phyloP scores from a whole-genome alignment of 2,113 vertebrate species.

The Oostethus manadensis region DNA sequence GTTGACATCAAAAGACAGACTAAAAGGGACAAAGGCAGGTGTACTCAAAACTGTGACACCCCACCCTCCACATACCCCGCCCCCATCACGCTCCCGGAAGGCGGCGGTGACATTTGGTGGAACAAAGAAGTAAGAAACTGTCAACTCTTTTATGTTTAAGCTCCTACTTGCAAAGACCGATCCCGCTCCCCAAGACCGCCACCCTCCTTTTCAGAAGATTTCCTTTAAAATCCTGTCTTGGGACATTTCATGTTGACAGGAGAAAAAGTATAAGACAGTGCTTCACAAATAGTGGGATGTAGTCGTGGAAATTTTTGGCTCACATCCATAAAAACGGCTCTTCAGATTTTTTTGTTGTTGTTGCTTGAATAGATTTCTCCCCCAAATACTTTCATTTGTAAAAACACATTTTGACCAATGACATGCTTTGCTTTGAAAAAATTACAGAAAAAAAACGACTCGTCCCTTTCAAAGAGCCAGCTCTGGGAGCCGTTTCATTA shows the following conservation, averaged over 20 bases:
- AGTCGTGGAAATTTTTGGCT: no score
- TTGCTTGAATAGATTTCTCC: no score
- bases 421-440: no score
- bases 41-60: slow-evolving; percentile 42
- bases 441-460: no score
- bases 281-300: no score
- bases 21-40: slow-evolving; percentile 49
- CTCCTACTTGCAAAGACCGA: slow-evolving; percentile 1
- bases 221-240: not conserved
- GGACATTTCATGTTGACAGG: not conserved
- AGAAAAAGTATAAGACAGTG: not conserved
- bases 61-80: slow-evolving; percentile 1
- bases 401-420: no score
- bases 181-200: not conserved
- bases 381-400: no score
- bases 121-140: slow-evolving; percentile 25
- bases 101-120: slow-evolving; percentile 50
- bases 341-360: no score
- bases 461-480: no score
- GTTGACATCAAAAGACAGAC: slow-evolving; percentile 44
- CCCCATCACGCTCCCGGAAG: slow-evolving; percentile 18
- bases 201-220: not conserved
- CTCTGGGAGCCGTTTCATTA: no score
- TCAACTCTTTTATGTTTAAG: slow-evolving; percentile 15
- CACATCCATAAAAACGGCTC: no score